Percentiles rank a stretch among this genome's conserved stretches.
Conservation (phyloP, 2,888 invertebrate species). For the Zaprionus lineosus region DNA sequence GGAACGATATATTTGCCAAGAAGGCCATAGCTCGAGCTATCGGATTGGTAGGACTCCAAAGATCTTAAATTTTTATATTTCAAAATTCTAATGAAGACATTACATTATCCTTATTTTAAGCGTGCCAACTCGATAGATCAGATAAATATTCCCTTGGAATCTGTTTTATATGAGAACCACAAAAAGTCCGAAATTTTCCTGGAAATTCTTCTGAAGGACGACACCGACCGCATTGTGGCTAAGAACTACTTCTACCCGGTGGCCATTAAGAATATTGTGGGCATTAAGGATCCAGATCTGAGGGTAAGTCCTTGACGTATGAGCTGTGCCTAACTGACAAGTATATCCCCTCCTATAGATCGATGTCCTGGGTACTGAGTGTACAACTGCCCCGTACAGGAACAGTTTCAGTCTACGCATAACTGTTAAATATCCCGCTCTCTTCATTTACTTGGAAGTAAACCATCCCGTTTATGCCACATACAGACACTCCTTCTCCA, state of each 20-base stretch:
- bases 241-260: slow-evolving; percentile 87
- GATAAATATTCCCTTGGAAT: slow-evolving; percentile 55
- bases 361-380: slow-evolving; percentile 41
- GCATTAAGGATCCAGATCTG: slow-evolving; percentile 84
- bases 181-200: slow-evolving; percentile 65
- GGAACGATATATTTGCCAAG: slow-evolving; percentile 83
- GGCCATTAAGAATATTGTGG: slow-evolving; percentile 84
- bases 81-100: no score
- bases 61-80: no score
- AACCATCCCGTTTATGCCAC: slow-evolving; percentile 40
- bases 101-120: no score
- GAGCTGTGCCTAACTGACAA: background rate
- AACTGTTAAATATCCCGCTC: slow-evolving; percentile 72
- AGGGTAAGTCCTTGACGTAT: slow-evolving; percentile 81
- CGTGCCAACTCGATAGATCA: slow-evolving; percentile 65
- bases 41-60: slow-evolving; percentile 58
- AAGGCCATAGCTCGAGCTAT: slow-evolving; percentile 58
- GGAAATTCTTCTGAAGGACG: slow-evolving; percentile 80
- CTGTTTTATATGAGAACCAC: slow-evolving; percentile 39
- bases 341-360: slow-evolving; percentile 28
- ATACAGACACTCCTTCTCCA: slow-evolving; percentile 74
- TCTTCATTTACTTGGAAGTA: slow-evolving; percentile 81
- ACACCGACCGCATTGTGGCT: slow-evolving; percentile 82
- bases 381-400: slow-evolving; percentile 24
- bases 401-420: slow-evolving; percentile 71